phyloP scores from a whole-genome alignment of 2,113 vertebrate genomes.

The Chunga burmeisteri region DNA sequence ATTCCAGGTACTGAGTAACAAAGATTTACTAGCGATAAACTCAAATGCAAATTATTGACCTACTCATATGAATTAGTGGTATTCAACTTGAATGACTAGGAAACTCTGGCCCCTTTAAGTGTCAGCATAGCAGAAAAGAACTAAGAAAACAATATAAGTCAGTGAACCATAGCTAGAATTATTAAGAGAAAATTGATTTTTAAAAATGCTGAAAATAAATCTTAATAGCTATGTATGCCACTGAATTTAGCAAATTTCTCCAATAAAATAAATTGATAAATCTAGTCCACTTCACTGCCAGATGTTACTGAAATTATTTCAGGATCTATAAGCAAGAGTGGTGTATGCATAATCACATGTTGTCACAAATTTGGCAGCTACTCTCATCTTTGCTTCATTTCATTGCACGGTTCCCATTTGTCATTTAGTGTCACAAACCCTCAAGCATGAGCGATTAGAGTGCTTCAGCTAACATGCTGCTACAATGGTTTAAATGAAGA shows the following conservation, averaged over 20 bases:
- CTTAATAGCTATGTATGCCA: background rate
- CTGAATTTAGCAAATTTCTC: conserved; percentile 9
- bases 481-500: conserved; percentile 11
- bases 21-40: background rate
- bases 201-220: conserved; percentile 20
- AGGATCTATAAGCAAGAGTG: background rate
- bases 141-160: background rate
- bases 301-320: conserved; percentile 37
- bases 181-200: conserved; percentile 7
- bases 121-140: background rate
- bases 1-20: background rate
- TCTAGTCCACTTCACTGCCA: conserved; percentile 17
- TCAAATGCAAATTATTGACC: background rate
- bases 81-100: background rate
- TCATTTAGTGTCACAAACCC: conserved; percentile 29
- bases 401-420: conserved; percentile 23
- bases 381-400: conserved; percentile 40
- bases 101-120: background rate
- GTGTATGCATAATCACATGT: conserved; percentile 21
- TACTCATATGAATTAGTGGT: background rate
- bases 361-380: conserved; percentile 38
- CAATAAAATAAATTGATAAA: conserved; percentile 11
- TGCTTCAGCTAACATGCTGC: background rate
- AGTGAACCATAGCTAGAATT: background rate
- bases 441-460: background rate